These are phyloP conservation scores for Lasioglossum pauxillum DNA, from an alignment of 2,888 invertebrate species.

Conservation along the genomic window DNA sequence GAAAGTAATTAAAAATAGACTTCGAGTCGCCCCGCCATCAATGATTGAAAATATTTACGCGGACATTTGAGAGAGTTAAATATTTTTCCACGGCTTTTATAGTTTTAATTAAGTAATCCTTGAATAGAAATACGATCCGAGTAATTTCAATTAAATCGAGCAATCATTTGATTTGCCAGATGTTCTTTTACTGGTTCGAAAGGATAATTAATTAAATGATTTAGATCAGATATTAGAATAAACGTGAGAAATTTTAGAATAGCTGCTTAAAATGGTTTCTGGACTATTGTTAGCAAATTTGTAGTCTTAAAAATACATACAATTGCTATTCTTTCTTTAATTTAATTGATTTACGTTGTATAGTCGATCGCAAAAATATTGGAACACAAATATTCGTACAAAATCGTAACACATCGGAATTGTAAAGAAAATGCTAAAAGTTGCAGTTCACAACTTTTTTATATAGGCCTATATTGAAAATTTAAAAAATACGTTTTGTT, in stretches of 20 bases:
- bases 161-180: background rate
- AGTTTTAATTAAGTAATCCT: background rate
- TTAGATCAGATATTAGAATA: background rate
- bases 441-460: too few relatives aligned
- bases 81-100: background rate
- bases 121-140: background rate
- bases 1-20: conserved; percentile 17
- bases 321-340: background rate
- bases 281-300: background rate
- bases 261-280: background rate
- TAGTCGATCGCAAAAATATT: too few relatives aligned
- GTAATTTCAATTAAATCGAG: background rate
- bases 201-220: background rate
- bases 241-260: background rate
- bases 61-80: background rate
- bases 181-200: background rate
- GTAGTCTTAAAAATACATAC: background rate
- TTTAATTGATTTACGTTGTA: background rate
- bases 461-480: too few relatives aligned
- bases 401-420: too few relatives aligned
- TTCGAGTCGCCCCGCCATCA: background rate
- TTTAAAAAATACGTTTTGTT: too few relatives aligned
- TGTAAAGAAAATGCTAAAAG: too few relatives aligned
- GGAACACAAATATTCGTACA: too few relatives aligned
- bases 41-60: background rate